These are phyloP conservation scores for Seriola quinqueradiata DNA, from an alignment of 2,113 vertebrate genomes.

Conservation along the genomic window DNA sequence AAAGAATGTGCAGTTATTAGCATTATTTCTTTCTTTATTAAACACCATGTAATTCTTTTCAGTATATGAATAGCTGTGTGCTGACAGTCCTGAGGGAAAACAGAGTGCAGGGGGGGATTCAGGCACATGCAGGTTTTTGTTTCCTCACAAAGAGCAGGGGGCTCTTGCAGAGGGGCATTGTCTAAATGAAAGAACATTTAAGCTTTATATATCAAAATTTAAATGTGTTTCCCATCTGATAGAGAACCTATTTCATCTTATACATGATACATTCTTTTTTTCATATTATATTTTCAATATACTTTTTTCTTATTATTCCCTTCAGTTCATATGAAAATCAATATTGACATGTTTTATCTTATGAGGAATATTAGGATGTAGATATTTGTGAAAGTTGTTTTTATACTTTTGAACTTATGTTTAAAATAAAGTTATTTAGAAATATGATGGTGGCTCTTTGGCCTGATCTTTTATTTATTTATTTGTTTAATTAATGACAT, in stretches of 20 bases:
- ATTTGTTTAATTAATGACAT: not conserved
- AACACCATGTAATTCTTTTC: conserved; percentile 4
- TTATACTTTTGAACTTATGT: not conserved
- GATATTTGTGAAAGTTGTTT: not conserved
- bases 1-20: conserved; percentile 10
- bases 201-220: conserved; percentile 5
- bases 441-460: not conserved
- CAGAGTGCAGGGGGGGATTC: not conserved
- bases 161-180: not conserved
- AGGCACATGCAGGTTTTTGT: not conserved
- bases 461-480: not conserved
- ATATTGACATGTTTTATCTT: not conserved
- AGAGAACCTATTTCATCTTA: too few relatives aligned
- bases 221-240: not conserved
- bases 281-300: not conserved
- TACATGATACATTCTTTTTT: not conserved
- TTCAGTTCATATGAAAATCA: not conserved
- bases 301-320: not conserved
- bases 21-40: conserved; percentile 5
- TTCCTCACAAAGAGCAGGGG: not conserved
- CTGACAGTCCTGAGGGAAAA: conserved; percentile 38
- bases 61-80: conserved; percentile 20
- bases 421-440: conserved; percentile 27
- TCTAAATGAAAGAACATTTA: conserved; percentile 2
- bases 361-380: not conserved